Evolutionary conservation across 2,113 vertebrate species (phyloP).

Genomic region (Heloderma charlesbogerti): DNA sequence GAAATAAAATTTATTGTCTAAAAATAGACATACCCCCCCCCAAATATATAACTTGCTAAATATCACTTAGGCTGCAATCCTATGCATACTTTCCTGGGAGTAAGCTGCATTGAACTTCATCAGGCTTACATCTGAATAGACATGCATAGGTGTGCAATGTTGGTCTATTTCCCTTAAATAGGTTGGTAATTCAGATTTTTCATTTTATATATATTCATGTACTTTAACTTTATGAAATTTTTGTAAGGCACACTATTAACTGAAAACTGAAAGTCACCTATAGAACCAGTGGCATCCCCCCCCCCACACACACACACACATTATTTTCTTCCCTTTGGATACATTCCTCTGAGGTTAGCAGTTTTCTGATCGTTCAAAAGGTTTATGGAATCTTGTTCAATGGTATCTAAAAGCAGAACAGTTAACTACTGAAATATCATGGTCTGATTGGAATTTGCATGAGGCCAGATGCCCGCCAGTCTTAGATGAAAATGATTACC

Average conservation of each 20-base stretch:
- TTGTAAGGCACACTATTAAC: neutral
- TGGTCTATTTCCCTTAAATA: neutral
- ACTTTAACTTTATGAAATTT: neutral
- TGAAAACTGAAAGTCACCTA: neutral
- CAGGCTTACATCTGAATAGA: no score
- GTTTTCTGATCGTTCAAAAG: neutral
- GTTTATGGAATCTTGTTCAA: neutral
- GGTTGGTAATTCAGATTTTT: neutral
- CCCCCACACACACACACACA: no score
- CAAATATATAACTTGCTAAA: neutral
- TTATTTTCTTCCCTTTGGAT: neutral
- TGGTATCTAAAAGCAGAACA: neutral
- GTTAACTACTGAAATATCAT: neutral
- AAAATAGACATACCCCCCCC: conserved; percentile 18
- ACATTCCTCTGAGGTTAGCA: neutral
- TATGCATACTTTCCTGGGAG: no score
- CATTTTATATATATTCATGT: neutral
- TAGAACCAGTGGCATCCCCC: neutral
- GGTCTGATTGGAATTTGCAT: neutral
- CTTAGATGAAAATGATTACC: no score
- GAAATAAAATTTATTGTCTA: neutral
- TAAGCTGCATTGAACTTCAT: no score
- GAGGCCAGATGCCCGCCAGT: no score
- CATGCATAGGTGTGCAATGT: no score
- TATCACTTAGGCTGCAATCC: neutral